A percentile compares a stretch with the other conserved stretches of the same genome.
Evolutionary conservation across 1,140 invertebrate species (phyloP).

Genomic region (Drosophila prosaltans): DNA sequence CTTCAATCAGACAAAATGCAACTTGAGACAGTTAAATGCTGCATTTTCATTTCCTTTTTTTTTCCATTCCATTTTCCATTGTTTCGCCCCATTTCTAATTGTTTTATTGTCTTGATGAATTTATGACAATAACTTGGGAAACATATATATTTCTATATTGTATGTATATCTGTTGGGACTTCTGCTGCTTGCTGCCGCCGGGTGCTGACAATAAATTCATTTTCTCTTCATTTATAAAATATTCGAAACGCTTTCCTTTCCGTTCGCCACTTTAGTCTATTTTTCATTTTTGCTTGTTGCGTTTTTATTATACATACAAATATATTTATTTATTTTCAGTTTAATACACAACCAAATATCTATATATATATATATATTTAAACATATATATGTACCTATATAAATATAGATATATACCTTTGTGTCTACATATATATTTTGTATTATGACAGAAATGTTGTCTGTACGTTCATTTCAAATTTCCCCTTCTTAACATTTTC

Average conservation of each 20-base stretch:
- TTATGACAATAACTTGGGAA: slow-evolving; percentile 1
- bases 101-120: slow-evolving; percentile 21
- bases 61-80: not conserved
- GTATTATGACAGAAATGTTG: slow-evolving; percentile 76
- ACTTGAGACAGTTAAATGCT: slow-evolving; percentile 8
- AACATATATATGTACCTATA: not conserved
- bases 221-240: slow-evolving; percentile 60
- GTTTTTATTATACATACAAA: slow-evolving; percentile 39
- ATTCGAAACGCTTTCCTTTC: slow-evolving; percentile 54
- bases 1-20: slow-evolving; percentile 30
- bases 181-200: slow-evolving; percentile 16
- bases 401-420: not conserved
- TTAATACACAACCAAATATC: slow-evolving; percentile 43
- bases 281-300: slow-evolving; percentile 61
- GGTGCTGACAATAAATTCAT: slow-evolving; percentile 69
- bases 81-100: slow-evolving; percentile 10
- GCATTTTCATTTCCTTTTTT: not conserved
- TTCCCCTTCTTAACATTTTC: slow-evolving; percentile 31
- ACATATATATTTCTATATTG: slow-evolving; percentile 12
- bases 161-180: slow-evolving; percentile 18
- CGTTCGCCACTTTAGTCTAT: slow-evolving; percentile 47
- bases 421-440: slow-evolving; percentile 59
- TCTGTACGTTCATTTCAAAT: slow-evolving; percentile 34
- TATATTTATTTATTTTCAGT: slow-evolving; percentile 73
- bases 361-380: not conserved